Evolutionary conservation across 1,140 invertebrate genomes (phyloP), one percentile per base, ranked within the genome.

Genomic region (Lucilia cuprina): DNA sequence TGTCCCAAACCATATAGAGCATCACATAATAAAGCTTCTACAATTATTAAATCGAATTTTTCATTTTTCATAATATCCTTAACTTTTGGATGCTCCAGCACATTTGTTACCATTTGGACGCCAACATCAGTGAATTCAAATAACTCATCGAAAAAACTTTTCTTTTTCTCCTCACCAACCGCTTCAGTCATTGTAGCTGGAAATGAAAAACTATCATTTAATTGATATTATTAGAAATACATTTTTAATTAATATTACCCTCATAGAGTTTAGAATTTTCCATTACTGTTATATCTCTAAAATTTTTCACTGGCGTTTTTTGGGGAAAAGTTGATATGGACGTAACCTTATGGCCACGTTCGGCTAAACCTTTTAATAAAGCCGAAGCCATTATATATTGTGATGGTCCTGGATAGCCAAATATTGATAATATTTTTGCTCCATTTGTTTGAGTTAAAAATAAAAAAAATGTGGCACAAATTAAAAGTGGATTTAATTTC

Each of bases 271-370:
- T 55, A 10, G 41, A 17, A 41, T 83, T 74, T 41, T 83, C 70
- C 47, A 74, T 50, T 9, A 83, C 55, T 3, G 35, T 2, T 17
- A 93, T 88, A 47, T 91, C 90, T 8, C 84, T 86, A 83, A 90
- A 91, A 55, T 91, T 91, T 17, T 85, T 82, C 0, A 86, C 84
- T 0, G 75, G 82, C 74, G 87, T 85, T 35, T 88, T 88, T 83
- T 90, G 85, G n/a, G 88, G 89, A 84, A 91, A 91, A 0, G 90
- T 89, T 75, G 91, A 91, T 7, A 92, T 89, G 9, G 92, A 88
- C 7, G 91, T 92, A 0, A 93, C 89, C 82, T 93, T 88, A 86
- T 93, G 93, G 21, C 92, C 92, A 34, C 89, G 86, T 30, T 86
- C 85, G 0, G 91, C 88, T 60, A 93, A 85, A 55, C 88, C 89